Conservation (phyloP, 2,797 vertebrate species). For the Pachyuromys duprasi region DNA sequence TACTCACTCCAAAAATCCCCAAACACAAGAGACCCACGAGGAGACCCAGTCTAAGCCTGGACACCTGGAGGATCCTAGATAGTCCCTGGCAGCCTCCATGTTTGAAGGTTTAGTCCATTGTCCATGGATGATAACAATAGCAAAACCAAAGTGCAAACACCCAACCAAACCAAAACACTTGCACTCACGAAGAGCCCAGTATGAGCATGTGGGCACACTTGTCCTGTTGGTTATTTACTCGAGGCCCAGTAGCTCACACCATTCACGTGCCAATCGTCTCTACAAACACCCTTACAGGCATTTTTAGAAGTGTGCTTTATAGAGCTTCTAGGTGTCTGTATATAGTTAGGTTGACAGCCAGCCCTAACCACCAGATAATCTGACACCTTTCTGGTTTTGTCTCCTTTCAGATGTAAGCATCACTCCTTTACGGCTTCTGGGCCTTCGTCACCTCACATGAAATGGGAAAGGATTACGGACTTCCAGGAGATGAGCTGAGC, state of each 20-base stretch:
- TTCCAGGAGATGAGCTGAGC: not conserved
- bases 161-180: not conserved
- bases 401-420: not conserved
- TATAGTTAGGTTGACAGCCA: not conserved
- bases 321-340: not conserved
- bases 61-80: not conserved
- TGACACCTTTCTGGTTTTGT: not conserved
- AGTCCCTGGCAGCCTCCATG: not conserved
- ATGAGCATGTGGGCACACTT: not conserved
- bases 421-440: not conserved
- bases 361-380: not conserved
- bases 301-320: not conserved
- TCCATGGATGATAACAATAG: not conserved
- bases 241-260: not conserved
- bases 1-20: not conserved
- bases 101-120: not conserved
- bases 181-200: no score
- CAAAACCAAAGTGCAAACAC: not conserved
- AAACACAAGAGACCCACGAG: not conserved
- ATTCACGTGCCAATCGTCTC: not conserved
- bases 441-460: not conserved
- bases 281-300: not conserved
- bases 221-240: not conserved
- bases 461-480: not conserved
- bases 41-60: not conserved